Evolutionary conservation across 2,113 vertebrate genomes (phyloP).

Genomic region (Junco hyemalis): DNA sequence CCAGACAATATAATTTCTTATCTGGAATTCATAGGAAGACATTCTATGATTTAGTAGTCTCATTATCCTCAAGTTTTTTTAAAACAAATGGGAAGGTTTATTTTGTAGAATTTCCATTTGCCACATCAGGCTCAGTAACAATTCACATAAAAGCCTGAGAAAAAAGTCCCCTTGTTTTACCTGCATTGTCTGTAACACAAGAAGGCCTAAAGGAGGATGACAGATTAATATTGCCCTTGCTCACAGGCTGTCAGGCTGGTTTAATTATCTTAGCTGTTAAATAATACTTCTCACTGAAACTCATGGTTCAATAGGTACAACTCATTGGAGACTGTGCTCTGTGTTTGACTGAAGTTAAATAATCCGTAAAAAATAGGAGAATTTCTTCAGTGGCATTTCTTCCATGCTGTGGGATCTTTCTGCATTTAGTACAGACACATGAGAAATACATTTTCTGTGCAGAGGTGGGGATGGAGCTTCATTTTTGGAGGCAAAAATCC

Average conservation of each 20-base stretch:
- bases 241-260: not conserved
- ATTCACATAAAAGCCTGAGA: not conserved
- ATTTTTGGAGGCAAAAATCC: not conserved
- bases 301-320: not conserved
- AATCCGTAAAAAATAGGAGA: not conserved
- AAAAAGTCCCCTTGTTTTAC: not conserved
- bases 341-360: not conserved
- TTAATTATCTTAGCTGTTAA: not conserved
- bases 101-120: not conserved
- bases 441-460: not conserved
- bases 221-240: not conserved
- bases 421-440: not conserved
- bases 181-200: not conserved
- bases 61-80: not conserved
- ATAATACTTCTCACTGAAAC: not conserved
- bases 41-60: not conserved
- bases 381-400: not conserved
- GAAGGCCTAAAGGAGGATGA: not conserved
- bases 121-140: not conserved
- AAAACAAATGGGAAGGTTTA: not conserved
- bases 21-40: not conserved
- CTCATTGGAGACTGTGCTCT: not conserved
- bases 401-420: not conserved
- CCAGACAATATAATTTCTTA: not conserved
- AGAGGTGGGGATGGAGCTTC: not conserved